Percentiles rank a stretch among this genome's conserved stretches.
phyloP scores from a whole-genome alignment of 2,113 vertebrate species.

The Strix aluco region DNA sequence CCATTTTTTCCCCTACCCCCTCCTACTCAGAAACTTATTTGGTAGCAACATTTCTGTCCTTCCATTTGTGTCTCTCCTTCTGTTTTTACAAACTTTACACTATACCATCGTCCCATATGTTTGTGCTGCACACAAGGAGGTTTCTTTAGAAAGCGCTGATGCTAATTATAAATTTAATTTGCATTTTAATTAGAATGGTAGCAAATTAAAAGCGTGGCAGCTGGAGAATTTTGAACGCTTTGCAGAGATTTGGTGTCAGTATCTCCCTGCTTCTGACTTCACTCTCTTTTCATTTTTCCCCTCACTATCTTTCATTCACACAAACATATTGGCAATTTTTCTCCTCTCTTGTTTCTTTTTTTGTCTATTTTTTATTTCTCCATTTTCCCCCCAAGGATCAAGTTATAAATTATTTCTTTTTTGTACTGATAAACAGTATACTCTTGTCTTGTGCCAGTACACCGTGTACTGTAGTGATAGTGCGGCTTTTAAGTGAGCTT shows the following conservation, averaged over 20 bases:
- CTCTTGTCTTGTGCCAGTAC: constrained; percentile 58
- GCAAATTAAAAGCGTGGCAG: constrained; percentile 99
- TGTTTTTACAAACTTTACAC: constrained; percentile 82
- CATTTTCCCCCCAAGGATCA: constrained; percentile 53
- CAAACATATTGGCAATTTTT: constrained; percentile 72
- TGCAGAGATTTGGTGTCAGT: constrained; percentile 88
- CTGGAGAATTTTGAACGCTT: constrained; percentile 99
- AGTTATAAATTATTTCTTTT: constrained; percentile 73
- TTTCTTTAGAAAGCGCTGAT: constrained; percentile 98
- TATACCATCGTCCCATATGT: constrained; percentile 90
- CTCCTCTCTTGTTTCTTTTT: constrained; percentile 46
- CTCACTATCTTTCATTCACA: constrained; percentile 81
- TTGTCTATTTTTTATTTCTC: constrained; percentile 40
- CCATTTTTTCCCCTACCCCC: background rate
- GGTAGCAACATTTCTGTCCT: constrained; percentile 42
- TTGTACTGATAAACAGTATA: constrained; percentile 62
- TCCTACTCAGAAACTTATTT: constrained; percentile 40
- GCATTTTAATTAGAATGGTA: constrained; percentile 99
- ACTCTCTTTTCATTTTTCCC: constrained; percentile 71
- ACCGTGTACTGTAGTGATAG: constrained; percentile 21
- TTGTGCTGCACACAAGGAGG: constrained; percentile 92
- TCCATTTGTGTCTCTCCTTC: constrained; percentile 67
- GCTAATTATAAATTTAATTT: constrained; percentile 99
- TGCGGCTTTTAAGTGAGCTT: constrained; percentile 47
- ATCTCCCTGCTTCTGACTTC: constrained; percentile 82